A percentile compares a stretch with the other conserved stretches of the same genome.
Evolutionary conservation across 2,797 vertebrate species (phyloP).

Genomic region (Leuciscus waleckii): DNA sequence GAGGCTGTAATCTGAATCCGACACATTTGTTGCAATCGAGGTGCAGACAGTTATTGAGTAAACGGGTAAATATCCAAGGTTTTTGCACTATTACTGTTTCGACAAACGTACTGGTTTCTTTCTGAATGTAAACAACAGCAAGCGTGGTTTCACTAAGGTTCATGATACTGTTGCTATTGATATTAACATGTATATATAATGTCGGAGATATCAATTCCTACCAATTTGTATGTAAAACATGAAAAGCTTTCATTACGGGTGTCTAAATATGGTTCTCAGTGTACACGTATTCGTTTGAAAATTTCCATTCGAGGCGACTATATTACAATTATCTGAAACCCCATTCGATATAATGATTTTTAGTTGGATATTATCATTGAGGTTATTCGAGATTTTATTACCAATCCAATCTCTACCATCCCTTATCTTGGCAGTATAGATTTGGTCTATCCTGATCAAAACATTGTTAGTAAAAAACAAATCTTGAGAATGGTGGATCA

Average conservation of each 20-base stretch:
- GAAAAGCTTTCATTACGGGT: neutral
- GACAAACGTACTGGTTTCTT: neutral
- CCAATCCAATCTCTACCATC: neutral
- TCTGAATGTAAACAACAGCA: conserved; percentile 2
- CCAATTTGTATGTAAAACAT: neutral
- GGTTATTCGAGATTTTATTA: neutral
- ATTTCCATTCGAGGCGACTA: neutral
- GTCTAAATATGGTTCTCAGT: neutral
- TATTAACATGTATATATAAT: neutral
- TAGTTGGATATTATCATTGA: neutral
- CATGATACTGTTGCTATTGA: neutral
- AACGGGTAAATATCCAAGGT: conserved; percentile 19
- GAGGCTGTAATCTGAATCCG: neutral
- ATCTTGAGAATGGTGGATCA: neutral
- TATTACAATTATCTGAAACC: neutral
- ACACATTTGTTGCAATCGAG: conserved; percentile 4
- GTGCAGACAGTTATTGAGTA: neutral
- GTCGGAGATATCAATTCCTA: neutral
- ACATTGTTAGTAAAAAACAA: neutral
- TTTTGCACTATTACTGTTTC: neutral
- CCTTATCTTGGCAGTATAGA: neutral
- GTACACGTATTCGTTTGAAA: neutral
- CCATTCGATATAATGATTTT: neutral
- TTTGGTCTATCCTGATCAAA: neutral
- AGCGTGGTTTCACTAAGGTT: neutral